Evolutionary conservation across 2,888 invertebrate species (phyloP).

Genomic region (Sphaerophoria taeniata): DNA sequence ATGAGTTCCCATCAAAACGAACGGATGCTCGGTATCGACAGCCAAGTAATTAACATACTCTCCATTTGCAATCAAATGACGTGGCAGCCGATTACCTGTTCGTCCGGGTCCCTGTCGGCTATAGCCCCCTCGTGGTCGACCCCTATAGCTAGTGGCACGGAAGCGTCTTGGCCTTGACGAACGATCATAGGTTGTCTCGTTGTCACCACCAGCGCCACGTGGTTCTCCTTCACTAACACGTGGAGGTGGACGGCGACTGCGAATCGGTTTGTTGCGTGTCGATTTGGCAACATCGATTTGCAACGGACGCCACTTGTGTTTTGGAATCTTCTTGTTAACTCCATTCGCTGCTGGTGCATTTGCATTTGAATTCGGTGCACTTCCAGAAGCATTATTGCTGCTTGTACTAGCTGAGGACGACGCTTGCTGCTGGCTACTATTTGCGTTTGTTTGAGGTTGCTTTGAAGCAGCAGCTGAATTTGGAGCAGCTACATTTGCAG

Average conservation of each 20-base stretch:
- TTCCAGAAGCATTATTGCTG: constrained; percentile 56
- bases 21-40: constrained; percentile 80
- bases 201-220: constrained; percentile 50
- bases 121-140: constrained; percentile 84
- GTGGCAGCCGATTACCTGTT: constrained; percentile 82
- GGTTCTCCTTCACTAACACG: constrained; percentile 67
- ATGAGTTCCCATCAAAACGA: constrained; percentile 82
- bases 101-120: constrained; percentile 82
- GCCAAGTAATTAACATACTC: constrained; percentile 80
- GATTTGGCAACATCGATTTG: constrained; percentile 91
- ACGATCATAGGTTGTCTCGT: constrained; percentile 74
- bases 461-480: constrained; percentile 64
- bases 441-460: constrained; percentile 32
- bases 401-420: constrained; percentile 78
- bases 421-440: constrained; percentile 26
- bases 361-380: constrained; percentile 39
- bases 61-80: constrained; percentile 81
- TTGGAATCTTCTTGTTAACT: constrained; percentile 82
- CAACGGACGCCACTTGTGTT: constrained; percentile 95
- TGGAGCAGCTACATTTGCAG: constrained; percentile 44
- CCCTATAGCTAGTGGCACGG: constrained; percentile 80
- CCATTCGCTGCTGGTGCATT: constrained; percentile 70
- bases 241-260: constrained; percentile 84
- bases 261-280: constrained; percentile 85
- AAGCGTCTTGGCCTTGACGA: constrained; percentile 81